These are phyloP conservation scores for Lordiphosa andalusiaca DNA, from an alignment of 2,888 invertebrate genomes.

Conservation along the genomic window DNA sequence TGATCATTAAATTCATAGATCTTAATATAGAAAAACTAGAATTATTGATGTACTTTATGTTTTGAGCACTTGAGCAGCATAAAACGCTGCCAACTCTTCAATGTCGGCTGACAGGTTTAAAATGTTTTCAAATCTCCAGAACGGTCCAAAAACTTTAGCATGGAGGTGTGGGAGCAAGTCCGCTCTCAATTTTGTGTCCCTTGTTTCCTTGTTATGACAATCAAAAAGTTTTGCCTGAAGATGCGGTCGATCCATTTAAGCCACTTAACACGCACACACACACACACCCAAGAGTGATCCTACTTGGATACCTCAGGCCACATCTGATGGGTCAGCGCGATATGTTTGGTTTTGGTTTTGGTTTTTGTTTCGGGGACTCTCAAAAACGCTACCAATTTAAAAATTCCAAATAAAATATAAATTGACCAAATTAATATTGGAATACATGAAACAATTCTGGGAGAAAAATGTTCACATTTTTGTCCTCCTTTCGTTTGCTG, in stretches of 20 bases:
- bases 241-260: constrained; percentile 57
- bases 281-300: constrained; percentile 34
- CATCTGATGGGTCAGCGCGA: constrained; percentile 62
- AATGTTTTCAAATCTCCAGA: no score
- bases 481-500: constrained; percentile 37
- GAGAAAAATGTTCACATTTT: constrained; percentile 78
- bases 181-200: neutral
- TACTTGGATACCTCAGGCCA: neutral
- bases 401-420: constrained; percentile 81
- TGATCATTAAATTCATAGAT: no score
- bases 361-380: constrained; percentile 9
- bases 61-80: no score
- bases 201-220: constrained; percentile 46
- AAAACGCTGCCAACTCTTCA: no score
- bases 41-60: no score
- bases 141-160: no score
- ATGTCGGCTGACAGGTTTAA: no score
- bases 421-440: constrained; percentile 80
- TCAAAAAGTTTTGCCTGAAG: constrained; percentile 23
- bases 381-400: constrained; percentile 79
- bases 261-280: constrained; percentile 61
- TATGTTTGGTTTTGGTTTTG: constrained; percentile 35
- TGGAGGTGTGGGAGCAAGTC: constrained; percentile 37
- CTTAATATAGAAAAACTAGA: no score
- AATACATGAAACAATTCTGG: constrained; percentile 79